These are phyloP conservation scores for Eulacestoma nigropectus DNA, from an alignment of 2,113 vertebrate species.

Conservation along the genomic window DNA sequence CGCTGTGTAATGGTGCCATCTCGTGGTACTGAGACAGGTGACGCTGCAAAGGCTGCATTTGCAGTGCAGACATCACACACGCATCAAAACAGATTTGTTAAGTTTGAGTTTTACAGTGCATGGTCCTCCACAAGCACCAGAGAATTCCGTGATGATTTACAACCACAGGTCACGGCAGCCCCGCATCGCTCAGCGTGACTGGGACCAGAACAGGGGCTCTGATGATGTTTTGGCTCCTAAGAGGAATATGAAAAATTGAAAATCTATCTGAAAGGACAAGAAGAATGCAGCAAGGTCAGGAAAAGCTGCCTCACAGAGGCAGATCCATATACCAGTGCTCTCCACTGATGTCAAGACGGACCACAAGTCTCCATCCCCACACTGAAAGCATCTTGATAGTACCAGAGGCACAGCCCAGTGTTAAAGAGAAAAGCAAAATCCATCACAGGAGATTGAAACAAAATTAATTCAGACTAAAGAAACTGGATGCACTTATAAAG, in stretches of 20 bases:
- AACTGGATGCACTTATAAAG: background rate
- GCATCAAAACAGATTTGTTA: background rate
- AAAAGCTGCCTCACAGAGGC: background rate
- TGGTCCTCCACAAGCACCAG: background rate
- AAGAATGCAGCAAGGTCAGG: background rate
- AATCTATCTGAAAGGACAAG: background rate
- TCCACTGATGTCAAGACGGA: background rate
- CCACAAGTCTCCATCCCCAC: background rate
- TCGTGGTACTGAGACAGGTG: conserved; percentile 26
- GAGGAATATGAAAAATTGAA: background rate
- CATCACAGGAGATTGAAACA: background rate
- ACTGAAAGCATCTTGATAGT: background rate
- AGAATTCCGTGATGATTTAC: background rate
- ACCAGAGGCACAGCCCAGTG: background rate
- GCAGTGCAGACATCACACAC: background rate
- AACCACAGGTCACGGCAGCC: background rate
- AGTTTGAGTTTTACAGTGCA: background rate
- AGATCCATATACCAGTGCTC: background rate
- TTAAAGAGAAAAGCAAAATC: background rate
- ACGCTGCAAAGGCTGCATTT: background rate
- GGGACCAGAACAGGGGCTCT: background rate
- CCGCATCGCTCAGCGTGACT: accelerated
- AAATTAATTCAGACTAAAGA: background rate
- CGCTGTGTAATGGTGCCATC: conserved; percentile 66
- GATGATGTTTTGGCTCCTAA: background rate